These are phyloP conservation scores for Apus apus DNA, from an alignment of 2,113 vertebrate genomes.

Conservation along the genomic window DNA sequence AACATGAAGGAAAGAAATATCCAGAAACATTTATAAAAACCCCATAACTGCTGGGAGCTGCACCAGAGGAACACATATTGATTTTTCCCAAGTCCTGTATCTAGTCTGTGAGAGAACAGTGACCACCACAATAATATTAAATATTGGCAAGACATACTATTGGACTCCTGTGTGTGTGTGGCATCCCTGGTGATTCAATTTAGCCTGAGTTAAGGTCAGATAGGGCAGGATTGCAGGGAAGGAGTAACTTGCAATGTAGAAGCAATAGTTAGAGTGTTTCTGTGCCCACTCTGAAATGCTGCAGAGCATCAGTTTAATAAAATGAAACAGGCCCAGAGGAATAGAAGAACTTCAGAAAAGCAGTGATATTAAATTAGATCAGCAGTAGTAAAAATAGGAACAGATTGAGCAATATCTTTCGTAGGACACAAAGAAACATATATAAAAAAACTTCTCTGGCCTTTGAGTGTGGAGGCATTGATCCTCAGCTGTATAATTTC, in stretches of 20 bases:
- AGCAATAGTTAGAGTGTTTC: neutral
- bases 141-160: neutral
- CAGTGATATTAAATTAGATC: neutral
- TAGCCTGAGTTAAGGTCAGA: conserved; percentile 1
- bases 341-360: neutral
- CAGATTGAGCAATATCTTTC: neutral
- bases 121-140: neutral
- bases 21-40: neutral
- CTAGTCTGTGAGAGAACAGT: neutral
- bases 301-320: conserved; percentile 9
- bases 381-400: neutral
- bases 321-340: neutral
- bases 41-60: neutral
- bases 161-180: neutral
- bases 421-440: neutral
- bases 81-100: neutral
- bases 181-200: neutral
- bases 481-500: neutral
- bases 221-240: neutral
- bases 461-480: neutral
- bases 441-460: neutral
- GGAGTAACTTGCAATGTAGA: neutral
- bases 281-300: neutral
- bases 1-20: neutral
- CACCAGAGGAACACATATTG: neutral